Evolutionary conservation across 2,113 vertebrate genomes (phyloP).

Genomic region (Nibea coibor): DNA sequence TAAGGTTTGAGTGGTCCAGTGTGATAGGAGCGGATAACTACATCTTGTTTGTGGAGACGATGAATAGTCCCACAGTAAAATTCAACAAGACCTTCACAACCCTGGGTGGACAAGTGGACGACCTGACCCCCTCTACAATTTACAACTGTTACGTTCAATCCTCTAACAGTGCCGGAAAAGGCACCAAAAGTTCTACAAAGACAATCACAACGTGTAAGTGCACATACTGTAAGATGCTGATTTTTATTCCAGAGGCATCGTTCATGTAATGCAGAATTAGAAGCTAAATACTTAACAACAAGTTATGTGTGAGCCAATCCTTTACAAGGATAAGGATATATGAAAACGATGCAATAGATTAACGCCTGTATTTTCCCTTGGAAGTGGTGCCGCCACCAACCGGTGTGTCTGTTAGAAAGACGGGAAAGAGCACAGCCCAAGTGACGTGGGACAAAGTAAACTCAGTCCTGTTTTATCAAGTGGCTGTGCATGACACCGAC

Average conservation of each 20-base stretch:
- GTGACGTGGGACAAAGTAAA: constrained; percentile 74
- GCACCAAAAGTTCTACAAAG: constrained; percentile 65
- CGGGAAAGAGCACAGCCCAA: constrained; percentile 57
- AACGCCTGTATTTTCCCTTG: constrained; percentile 39
- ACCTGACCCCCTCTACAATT: constrained; percentile 68
- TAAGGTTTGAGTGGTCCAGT: constrained; percentile 78
- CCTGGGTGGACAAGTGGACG: constrained; percentile 53
- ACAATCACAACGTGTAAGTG: constrained; percentile 82
- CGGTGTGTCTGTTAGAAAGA: constrained; percentile 41
- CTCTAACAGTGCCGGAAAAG: constrained; percentile 79
- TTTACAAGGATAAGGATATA: neutral
- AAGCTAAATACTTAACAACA: neutral
- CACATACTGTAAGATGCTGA: neutral
- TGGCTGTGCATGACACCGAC: constrained; percentile 65
- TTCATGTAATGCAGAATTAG: neutral
- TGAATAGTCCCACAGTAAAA: neutral
- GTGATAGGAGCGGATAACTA: constrained; percentile 76
- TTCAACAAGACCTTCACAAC: constrained; percentile 64
- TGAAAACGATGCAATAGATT: neutral
- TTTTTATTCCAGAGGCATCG: neutral
- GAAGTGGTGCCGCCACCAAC: constrained; percentile 84
- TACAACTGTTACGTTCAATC: constrained; percentile 80
- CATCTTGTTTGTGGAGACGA: constrained; percentile 68
- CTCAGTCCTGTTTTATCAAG: constrained; percentile 80
- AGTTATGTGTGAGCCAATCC: neutral